Evolutionary conservation across 1,140 invertebrate genomes (phyloP).

Genomic region (Teleogryllus occipitalis): DNA sequence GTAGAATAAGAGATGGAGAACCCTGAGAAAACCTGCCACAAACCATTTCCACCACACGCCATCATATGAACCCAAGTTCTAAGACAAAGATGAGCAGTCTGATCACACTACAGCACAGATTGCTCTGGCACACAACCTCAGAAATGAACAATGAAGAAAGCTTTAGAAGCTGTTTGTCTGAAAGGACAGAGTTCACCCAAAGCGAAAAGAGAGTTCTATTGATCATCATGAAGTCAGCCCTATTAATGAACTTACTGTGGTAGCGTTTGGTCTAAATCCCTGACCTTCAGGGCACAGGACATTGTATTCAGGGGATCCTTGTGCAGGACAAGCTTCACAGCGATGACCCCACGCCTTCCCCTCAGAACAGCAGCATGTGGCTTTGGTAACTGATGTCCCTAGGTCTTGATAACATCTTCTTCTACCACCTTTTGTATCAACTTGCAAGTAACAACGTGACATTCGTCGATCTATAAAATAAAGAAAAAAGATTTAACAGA

Average conservation of each 20-base stretch:
- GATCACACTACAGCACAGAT: too few species aligned
- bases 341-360: slow-evolving; percentile 75
- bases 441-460: slow-evolving; percentile 65
- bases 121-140: too few species aligned
- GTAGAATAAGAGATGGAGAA: too few species aligned
- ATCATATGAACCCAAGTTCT: too few species aligned
- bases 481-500: slow-evolving; percentile 14
- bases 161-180: too few species aligned
- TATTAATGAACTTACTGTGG: slow-evolving; percentile 50
- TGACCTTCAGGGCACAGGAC: slow-evolving; percentile 72
- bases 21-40: too few species aligned
- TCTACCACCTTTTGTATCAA: slow-evolving; percentile 38
- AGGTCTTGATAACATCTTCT: slow-evolving; percentile 45
- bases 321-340: slow-evolving; percentile 70
- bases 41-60: too few species aligned
- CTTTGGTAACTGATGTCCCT: slow-evolving; percentile 56
- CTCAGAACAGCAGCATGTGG: slow-evolving; percentile 79
- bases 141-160: too few species aligned
- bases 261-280: slow-evolving; percentile 72
- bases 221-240: too few species aligned
- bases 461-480: slow-evolving; percentile 57
- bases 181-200: too few species aligned
- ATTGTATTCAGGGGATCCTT: slow-evolving; percentile 61
- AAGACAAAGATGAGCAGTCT: too few species aligned
- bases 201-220: too few species aligned